These are phyloP conservation scores for Parapristionchus giblindavisi DNA, from an alignment of 2,888 invertebrate species.

Conservation along the genomic window DNA sequence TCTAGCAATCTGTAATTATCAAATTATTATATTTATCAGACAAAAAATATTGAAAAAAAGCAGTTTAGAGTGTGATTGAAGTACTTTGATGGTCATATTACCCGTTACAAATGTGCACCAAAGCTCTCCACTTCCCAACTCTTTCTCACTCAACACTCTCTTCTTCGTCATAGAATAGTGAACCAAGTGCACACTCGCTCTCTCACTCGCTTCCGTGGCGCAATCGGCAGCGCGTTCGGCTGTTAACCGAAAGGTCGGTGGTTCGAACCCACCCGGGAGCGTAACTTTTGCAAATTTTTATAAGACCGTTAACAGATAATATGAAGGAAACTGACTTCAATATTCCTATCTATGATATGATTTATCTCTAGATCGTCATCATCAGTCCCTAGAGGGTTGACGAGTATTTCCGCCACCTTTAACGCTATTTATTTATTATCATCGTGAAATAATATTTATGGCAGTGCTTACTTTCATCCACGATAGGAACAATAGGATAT, in stretches of 20 bases:
- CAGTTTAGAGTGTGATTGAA: too few relatives aligned
- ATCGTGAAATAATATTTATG: background rate
- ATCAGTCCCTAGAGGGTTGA: slow-evolving; percentile 23
- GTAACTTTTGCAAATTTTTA: slow-evolving; percentile 33
- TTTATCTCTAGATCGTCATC: slow-evolving; percentile 34
- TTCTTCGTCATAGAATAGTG: background rate
- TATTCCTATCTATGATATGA: slow-evolving; percentile 30
- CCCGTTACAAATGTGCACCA: too few relatives aligned
- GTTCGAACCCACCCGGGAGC: slow-evolving; percentile 79
- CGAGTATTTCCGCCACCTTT: slow-evolving; percentile 18
- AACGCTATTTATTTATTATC: background rate
- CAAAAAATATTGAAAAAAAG: too few relatives aligned
- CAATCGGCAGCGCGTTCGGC: slow-evolving; percentile 86
- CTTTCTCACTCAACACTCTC: background rate
- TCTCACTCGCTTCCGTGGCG: slow-evolving; percentile 52
- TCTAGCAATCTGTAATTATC: slow-evolving; percentile 13
- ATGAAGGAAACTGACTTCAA: background rate
- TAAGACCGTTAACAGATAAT: background rate
- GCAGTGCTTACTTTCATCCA: slow-evolving; percentile 28
- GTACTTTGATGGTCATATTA: too few relatives aligned
- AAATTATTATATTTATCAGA: too few relatives aligned
- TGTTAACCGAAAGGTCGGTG: slow-evolving; percentile 99
- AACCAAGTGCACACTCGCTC: background rate
- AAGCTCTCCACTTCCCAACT: background rate
- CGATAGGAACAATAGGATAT: background rate